A percentile compares a stretch with the other conserved stretches of the same genome.
Conservation (phyloP, 1,140 invertebrate genomes). For the Yoshiicerus persimilis region DNA sequence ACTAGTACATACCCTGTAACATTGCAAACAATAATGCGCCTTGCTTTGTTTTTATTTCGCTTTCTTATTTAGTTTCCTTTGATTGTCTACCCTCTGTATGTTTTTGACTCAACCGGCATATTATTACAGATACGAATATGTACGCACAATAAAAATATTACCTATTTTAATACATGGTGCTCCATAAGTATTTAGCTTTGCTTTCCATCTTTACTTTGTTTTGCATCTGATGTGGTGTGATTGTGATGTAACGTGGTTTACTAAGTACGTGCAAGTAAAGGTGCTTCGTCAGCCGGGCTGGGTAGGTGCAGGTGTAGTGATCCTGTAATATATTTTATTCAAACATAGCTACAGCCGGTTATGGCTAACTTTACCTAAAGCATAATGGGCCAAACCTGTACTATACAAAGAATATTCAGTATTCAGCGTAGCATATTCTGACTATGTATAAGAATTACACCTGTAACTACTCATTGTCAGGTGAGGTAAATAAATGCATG, state of each 20-base stretch:
- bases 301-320: background rate
- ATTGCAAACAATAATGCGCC: too few species aligned
- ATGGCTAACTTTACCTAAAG: background rate
- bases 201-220: background rate
- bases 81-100: background rate
- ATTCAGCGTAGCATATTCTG: background rate
- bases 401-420: too few species aligned
- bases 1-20: too few species aligned
- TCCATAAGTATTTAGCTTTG: background rate
- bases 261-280: background rate
- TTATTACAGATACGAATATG: too few species aligned
- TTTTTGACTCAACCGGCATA: background rate
- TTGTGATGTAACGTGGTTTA: background rate
- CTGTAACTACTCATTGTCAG: too few species aligned
- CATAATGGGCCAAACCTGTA: background rate
- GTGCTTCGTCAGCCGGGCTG: background rate
- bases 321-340: background rate
- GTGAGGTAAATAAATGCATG: too few species aligned
- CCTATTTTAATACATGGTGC: background rate
- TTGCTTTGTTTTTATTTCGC: background rate
- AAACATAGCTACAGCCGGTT: background rate
- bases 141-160: background rate
- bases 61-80: background rate
- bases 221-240: background rate
- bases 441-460: too few species aligned